Evolutionary conservation across 2,113 vertebrate species (phyloP).

Genomic region (Casuarius casuarius): DNA sequence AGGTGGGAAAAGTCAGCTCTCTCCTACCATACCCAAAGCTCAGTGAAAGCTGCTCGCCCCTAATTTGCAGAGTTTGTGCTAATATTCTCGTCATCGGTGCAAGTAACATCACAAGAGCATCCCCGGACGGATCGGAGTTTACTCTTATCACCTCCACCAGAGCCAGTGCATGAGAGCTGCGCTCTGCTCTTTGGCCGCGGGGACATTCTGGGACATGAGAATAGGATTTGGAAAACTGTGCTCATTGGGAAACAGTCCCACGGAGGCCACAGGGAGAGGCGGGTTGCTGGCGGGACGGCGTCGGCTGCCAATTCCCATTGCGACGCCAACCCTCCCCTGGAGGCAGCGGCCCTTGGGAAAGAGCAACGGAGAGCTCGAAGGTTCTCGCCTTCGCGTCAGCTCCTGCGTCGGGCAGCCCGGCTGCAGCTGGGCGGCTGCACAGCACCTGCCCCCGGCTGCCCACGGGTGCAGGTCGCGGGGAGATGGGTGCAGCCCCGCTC

Average conservation of each 20-base stretch:
- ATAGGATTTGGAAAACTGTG: neutral
- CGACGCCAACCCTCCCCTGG: neutral
- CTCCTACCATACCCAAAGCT: neutral
- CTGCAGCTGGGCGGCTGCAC: fast-evolving
- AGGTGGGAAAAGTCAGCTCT: neutral
- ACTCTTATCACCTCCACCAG: fast-evolving
- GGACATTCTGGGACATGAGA: neutral
- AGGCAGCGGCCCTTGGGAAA: constrained; percentile 32
- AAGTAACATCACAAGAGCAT: neutral
- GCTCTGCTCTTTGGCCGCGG: neutral
- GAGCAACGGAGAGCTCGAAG: fast-evolving
- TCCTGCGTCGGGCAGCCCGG: fast-evolving
- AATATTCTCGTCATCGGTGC: neutral
- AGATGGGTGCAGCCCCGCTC: too few species aligned
- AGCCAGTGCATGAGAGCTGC: fast-evolving
- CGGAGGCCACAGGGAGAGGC: neutral
- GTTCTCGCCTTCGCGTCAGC: neutral
- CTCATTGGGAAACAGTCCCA: neutral
- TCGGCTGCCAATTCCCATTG: neutral
- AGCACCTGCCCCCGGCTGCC: fast-evolving
- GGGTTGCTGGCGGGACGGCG: neutral
- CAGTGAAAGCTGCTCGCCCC: neutral
- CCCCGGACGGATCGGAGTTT: neutral
- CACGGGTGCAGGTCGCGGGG: too few species aligned
- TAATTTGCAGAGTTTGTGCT: neutral